Percentiles rank a stretch among this genome's conserved stretches.
phyloP scores from a whole-genome alignment of 2,888 invertebrate genomes.

The Platerodrilus igneus region DNA sequence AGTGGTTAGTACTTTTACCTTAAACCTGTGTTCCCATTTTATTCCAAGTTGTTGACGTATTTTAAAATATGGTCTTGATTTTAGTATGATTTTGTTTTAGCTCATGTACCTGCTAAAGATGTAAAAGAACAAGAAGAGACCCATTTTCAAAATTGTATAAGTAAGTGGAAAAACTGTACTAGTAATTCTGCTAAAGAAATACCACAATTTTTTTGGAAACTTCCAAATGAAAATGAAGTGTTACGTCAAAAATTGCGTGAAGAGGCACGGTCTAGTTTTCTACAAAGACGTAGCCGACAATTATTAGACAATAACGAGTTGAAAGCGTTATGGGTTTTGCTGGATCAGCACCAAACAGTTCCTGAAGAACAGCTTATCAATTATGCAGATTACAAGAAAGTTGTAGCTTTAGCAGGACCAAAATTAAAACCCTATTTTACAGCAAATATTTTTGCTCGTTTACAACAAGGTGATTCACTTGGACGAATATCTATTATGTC shows the following conservation, averaged over 20 bases:
- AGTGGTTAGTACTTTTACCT: no score
- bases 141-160: constrained; percentile 34
- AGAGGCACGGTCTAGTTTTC: constrained; percentile 81
- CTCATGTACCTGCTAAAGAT: no score
- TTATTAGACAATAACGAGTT: constrained; percentile 84
- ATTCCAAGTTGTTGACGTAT: no score
- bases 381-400: constrained; percentile 79
- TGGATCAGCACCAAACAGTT: constrained; percentile 75
- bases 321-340: constrained; percentile 72
- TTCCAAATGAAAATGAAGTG: constrained; percentile 73
- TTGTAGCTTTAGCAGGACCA: constrained; percentile 65
- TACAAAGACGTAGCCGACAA: constrained; percentile 80
- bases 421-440: constrained; percentile 66
- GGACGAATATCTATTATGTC: constrained; percentile 85
- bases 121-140: constrained; percentile 44
- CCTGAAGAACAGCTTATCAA: constrained; percentile 80
- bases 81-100: no score
- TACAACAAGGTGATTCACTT: constrained; percentile 80
- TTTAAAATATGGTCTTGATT: no score
- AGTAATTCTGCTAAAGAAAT: constrained; percentile 57
- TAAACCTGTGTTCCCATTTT: no score
- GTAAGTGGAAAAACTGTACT: constrained; percentile 27
- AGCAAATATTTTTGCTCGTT: constrained; percentile 79
- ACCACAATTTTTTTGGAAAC: constrained; percentile 71
- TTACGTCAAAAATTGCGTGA: constrained; percentile 78